These are phyloP conservation scores for Peromyscus nudipes DNA, from an alignment of 2,797 vertebrate genomes.

Conservation along the genomic window DNA sequence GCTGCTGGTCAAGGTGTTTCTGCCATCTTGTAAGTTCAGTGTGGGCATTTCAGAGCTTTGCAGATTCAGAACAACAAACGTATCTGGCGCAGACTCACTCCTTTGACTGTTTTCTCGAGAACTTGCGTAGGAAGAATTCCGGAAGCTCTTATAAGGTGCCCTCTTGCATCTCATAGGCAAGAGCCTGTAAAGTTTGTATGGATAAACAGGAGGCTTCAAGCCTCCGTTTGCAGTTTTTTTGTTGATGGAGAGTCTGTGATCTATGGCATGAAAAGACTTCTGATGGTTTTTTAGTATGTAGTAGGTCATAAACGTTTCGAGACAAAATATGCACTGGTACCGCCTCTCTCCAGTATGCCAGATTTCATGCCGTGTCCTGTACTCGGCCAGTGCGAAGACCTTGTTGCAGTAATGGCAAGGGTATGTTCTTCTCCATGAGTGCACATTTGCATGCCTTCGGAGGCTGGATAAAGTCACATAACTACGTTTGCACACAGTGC, in stretches of 20 bases:
- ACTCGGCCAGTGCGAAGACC: constrained; percentile 98
- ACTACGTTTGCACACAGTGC: constrained; percentile 96
- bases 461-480: constrained; percentile 98
- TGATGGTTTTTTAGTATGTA: constrained; percentile 99
- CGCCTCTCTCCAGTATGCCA: constrained; percentile 99
- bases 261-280: constrained; percentile 98
- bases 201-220: constrained; percentile 95
- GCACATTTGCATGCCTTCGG: constrained; percentile 97
- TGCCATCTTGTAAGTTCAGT: constrained; percentile 89
- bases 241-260: constrained; percentile 95
- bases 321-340: constrained; percentile 99
- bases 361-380: constrained; percentile 98
- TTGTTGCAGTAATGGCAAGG: constrained; percentile 99
- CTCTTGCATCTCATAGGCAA: constrained; percentile 98
- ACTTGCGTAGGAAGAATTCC: constrained; percentile 91
- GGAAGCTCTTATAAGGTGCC: constrained; percentile 95
- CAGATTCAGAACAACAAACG: constrained; percentile 85
- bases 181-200: constrained; percentile 98
- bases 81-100: constrained; percentile 82
- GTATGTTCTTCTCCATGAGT: constrained; percentile 98
- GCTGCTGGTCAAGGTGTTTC: constrained; percentile 85
- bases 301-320: constrained; percentile 99
- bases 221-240: constrained; percentile 96
- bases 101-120: constrained; percentile 87
- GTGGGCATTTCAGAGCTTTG: constrained; percentile 88